Conservation (phyloP, 2,888 invertebrate species). For the Cephonodes hylas region DNA sequence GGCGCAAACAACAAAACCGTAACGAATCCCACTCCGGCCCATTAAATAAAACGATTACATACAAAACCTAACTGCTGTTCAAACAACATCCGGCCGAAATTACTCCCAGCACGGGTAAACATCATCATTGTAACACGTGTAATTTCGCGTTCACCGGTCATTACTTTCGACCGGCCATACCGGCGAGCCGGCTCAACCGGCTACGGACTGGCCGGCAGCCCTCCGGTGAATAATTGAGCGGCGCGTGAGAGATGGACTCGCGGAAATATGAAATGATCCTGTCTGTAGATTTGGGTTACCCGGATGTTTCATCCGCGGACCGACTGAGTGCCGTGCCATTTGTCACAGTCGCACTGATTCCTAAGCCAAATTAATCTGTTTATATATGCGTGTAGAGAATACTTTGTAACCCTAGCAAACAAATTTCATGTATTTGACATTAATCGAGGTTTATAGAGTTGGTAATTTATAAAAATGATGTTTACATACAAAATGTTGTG, state of each 20-base stretch:
- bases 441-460: no score
- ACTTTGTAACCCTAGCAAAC: no score
- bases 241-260: conserved; percentile 65
- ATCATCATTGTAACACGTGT: conserved; percentile 76
- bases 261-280: conserved; percentile 75
- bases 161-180: conserved; percentile 62
- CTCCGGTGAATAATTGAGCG: conserved; percentile 70
- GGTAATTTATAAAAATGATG: no score
- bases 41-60: conserved; percentile 65
- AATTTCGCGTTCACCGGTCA: conserved; percentile 71
- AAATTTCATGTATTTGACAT: no score
- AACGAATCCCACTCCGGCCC: conserved; percentile 37
- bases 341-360: not conserved
- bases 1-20: conserved; percentile 24
- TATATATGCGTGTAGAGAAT: no score
- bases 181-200: not conserved
- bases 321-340: conserved; percentile 4
- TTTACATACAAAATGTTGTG: no score
- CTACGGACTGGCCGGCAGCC: not conserved
- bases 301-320: conserved; percentile 22
- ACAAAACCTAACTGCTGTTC: conserved; percentile 66
- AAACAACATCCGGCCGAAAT: conserved; percentile 56
- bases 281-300: conserved; percentile 49
- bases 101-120: conserved; percentile 60
- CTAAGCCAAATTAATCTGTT: not conserved